Base-by-base conservation (phyloP, 1,140 invertebrate species). In the Pseudomyrmex flavicornis region DNA sequence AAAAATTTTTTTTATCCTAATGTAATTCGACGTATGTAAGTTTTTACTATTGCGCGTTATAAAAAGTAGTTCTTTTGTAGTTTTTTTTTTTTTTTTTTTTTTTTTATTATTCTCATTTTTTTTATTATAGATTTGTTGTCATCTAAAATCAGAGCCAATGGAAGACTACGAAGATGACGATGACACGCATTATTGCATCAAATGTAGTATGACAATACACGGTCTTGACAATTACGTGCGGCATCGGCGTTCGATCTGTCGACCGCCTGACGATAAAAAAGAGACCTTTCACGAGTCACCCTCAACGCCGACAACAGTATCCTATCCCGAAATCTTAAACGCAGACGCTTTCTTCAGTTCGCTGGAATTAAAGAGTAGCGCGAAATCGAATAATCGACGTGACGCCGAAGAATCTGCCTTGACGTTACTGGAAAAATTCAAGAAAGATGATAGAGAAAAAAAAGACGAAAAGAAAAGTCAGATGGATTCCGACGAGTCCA, bases 261-360 rank as follows among this genome's bases (percentile, higher is more conserved):
- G 92, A 3, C 82, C 87, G 2, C 70, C 82, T n/a, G 91, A 90
- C 61, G 85, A 87, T 62, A 92, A 93, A 66, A 90, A 91, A 52
- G 91, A 88, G 46, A 85, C 84, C 0, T 88, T 87, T 54, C 88
- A 93, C 62, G 89, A 93, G 82, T 79, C 91, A 3, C 88, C 89
- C 3, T 84, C 87, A 69, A 93, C 91, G 0, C 90, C 92, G 26
- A 89, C 92, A 46, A 92, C 90, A 44, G 90, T 95, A 68, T 90
- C 91, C 54, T 92, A 95, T 87, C 94, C 95, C 50, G 94, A 94
- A 65, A 93, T 95, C 61, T 92, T 97, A 5, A 97, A 97, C 52
- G 97, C 97, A 0, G 97, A 97, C 90, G 96, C 97, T 15, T 98
- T 98, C 90, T 98, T 98, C 90, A 97, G 96, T 26, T 97, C 97